Percentiles rank a stretch among this genome's conserved stretches.
phyloP scores from a whole-genome alignment of 2,113 vertebrate species.

The Agapornis roseicollis region DNA sequence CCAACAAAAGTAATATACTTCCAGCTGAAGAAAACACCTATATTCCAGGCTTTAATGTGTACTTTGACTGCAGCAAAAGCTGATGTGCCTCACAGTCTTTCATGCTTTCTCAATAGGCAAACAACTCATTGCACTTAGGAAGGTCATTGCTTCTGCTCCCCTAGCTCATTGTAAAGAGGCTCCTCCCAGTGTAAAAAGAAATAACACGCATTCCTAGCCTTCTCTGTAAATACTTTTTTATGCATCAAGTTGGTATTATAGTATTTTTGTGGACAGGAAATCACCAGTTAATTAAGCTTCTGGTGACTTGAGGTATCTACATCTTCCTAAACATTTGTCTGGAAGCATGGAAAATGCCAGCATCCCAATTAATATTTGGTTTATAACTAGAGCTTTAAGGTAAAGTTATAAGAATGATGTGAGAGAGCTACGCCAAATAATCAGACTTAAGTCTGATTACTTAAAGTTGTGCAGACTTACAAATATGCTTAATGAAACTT shows the following conservation, averaged over 20 bases:
- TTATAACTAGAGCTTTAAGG: constrained; percentile 6
- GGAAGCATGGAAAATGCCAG: constrained; percentile 32
- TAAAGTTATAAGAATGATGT: not conserved
- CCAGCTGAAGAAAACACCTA: not conserved
- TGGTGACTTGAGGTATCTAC: not conserved
- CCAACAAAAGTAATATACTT: not conserved
- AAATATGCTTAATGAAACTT: not conserved
- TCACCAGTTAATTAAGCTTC: constrained; percentile 29
- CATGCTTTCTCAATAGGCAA: not conserved
- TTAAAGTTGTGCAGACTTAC: not conserved
- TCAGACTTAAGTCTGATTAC: not conserved
- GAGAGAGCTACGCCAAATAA: not conserved
- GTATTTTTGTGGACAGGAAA: not conserved
- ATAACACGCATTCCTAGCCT: not conserved
- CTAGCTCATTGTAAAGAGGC: not conserved
- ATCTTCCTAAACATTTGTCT: not conserved
- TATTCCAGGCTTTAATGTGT: not conserved
- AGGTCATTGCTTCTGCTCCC: not conserved
- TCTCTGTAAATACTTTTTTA: not conserved
- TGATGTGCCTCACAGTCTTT: not conserved
- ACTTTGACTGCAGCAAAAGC: not conserved
- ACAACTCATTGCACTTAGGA: not conserved
- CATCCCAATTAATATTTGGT: constrained; percentile 11
- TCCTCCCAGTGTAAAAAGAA: not conserved
- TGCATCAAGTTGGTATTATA: not conserved